Conservation (phyloP, 92 coral and sea anemone genomes). For the Umimayanthus kanabou region DNA sequence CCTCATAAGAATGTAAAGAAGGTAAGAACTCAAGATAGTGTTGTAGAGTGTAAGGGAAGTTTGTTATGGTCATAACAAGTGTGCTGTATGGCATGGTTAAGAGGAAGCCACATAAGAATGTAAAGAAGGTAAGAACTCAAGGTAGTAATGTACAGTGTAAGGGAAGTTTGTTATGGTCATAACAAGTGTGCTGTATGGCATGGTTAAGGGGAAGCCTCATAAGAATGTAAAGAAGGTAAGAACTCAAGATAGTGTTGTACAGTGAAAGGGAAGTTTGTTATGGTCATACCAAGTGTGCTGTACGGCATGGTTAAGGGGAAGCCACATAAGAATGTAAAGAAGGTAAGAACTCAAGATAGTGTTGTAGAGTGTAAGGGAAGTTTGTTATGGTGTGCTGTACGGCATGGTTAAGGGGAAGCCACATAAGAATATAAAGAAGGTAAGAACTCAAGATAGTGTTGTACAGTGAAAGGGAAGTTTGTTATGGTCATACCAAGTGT, state of each 20-base stretch:
- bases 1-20: constrained; percentile 79
- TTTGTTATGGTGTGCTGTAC: constrained; percentile 72
- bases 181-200: neutral
- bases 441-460: no score
- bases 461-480: constrained; percentile 19
- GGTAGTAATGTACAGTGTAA: no score
- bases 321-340: no score
- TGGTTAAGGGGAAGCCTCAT: neutral
- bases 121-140: no score
- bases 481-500: neutral
- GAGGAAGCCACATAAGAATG: neutral
- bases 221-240: no score
- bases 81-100: no score
- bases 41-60: neutral
- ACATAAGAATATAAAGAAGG: no score
- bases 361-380: no score
- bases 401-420: neutral
- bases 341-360: no score
- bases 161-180: constrained; percentile 1
- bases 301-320: neutral
- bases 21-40: neutral
- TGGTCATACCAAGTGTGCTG: constrained; percentile 55
- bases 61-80: neutral
- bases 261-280: constrained; percentile 49
- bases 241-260: no score